Base-by-base conservation (phyloP, 2,113 vertebrate species). In the Bagarius yarrelli region DNA sequence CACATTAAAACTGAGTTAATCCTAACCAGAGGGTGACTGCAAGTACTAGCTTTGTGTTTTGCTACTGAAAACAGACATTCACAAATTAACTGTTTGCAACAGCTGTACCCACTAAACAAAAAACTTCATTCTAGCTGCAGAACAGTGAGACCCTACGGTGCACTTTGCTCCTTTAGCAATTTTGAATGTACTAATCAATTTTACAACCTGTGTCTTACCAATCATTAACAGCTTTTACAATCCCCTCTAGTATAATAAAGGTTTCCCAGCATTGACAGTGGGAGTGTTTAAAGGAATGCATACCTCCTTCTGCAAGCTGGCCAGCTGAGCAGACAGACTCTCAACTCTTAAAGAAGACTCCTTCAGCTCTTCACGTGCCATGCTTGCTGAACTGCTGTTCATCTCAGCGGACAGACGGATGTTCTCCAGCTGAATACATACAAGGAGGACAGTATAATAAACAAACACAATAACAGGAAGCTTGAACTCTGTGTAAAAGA, bases 281-380 rank as follows among this genome's bases (percentile, higher is more conserved):
- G 8, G 8, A 32, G 53, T n/a, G 9, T 63, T 6, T 21, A 18
- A 30, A 2, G 9, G 27, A 16, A 3, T 5, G 11, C 61, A 85
- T 87, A 91, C 97, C 95, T 97, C 94, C 84, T 95, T 96, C 87
- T 96, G 97, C 53, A 98, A 89, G 64, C 71, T 91, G 40, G 88
- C 44, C 12, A 99, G 87, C 84, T 96, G 94, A 1, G 92, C 91
- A 0, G 89, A 90, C n/a, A 99, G 92, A 83, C 82, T 94, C 69
- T 95, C 94, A 0, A 97, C 94, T 61, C 94, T 91, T 73, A 95
- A 50, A 0, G 67, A 78, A 4, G 94, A 94, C 87, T 98, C 95
- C 27, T 87, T 91, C 36, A 99, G 92, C 66, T 98, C 94, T 89
- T 98, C 95, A n/a, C 93, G 89, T 64, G 95, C 87, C 34, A 91